These are phyloP conservation scores for Ophioninae sp. DNA, from an alignment of 2,888 invertebrate species.

Conservation along the genomic window DNA sequence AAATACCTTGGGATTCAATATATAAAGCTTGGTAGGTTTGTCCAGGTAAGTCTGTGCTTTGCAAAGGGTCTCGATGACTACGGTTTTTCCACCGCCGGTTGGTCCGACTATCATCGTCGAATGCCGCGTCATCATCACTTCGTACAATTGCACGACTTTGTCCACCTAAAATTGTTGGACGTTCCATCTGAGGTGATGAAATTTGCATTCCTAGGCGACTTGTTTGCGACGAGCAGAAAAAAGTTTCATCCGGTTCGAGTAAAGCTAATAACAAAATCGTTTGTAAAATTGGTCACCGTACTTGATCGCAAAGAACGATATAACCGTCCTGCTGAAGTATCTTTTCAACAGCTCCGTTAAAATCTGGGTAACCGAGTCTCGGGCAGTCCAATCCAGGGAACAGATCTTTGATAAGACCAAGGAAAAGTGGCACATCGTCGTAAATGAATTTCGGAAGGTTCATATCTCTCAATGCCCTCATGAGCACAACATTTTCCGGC, in stretches of 20 bases:
- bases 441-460: conserved; percentile 96
- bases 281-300: conserved; percentile 73
- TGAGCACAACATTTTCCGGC: conserved; percentile 92
- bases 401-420: conserved; percentile 93
- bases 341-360: conserved; percentile 89
- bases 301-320: conserved; percentile 87
- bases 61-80: conserved; percentile 89
- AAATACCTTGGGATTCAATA: conserved; percentile 91
- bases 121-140: conserved; percentile 97
- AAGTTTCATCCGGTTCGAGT: background rate
- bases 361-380: conserved; percentile 92
- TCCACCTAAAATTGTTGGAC: conserved; percentile 84
- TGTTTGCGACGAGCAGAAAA: background rate
- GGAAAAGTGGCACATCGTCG: conserved; percentile 94
- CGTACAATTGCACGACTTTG: conserved; percentile 94
- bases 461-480: conserved; percentile 95
- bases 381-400: conserved; percentile 96
- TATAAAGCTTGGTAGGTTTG: conserved; percentile 89
- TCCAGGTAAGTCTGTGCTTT: conserved; percentile 90
- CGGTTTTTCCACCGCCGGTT: conserved; percentile 95
- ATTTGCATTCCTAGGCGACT: background rate
- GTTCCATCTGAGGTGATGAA: background rate
- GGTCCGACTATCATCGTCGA: conserved; percentile 96
- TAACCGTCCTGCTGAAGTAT: conserved; percentile 87
- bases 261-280: background rate